These are phyloP conservation scores for Toxotes jaculatrix DNA, from an alignment of 2,113 vertebrate species.

Conservation along the genomic window DNA sequence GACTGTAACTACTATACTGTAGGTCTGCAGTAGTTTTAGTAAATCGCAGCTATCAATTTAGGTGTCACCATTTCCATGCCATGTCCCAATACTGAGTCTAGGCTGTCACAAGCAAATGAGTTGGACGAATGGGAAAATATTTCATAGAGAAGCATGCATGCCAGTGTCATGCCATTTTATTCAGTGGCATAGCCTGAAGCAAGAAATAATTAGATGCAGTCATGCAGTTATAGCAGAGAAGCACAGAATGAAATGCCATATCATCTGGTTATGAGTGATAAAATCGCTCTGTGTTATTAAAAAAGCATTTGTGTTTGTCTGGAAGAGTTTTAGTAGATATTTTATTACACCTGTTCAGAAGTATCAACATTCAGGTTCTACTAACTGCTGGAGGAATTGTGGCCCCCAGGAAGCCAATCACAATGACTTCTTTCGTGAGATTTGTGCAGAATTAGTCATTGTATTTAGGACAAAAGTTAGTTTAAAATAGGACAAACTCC, in stretches of 20 bases:
- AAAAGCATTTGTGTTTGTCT: not conserved
- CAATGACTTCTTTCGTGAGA: not conserved
- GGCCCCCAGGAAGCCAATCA: not conserved
- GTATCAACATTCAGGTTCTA: not conserved
- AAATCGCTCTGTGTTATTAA: conserved; percentile 2
- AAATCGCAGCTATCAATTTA: not conserved
- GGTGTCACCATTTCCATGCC: conserved; percentile 67
- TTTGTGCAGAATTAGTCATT: not conserved
- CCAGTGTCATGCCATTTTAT: conserved; percentile 21
- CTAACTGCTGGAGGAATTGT: not conserved
- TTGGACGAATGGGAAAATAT: conserved; percentile 35
- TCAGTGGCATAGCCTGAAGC: conserved; percentile 38
- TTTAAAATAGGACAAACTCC: not conserved
- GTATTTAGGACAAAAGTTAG: not conserved
- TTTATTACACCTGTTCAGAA: not conserved
- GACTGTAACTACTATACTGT: conserved; percentile 7
- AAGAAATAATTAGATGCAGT: conserved; percentile 49
- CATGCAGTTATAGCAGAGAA: conserved; percentile 28
- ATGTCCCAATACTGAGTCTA: conserved; percentile 84
- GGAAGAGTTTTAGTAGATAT: not conserved
- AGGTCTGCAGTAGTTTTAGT: not conserved
- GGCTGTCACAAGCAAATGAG: conserved; percentile 15
- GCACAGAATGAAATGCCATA: not conserved
- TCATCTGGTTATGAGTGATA: conserved; percentile 27
- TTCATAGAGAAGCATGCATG: not conserved